These are phyloP conservation scores for Bicyclus anynana DNA, from an alignment of 1,140 invertebrate species.

Conservation along the genomic window DNA sequence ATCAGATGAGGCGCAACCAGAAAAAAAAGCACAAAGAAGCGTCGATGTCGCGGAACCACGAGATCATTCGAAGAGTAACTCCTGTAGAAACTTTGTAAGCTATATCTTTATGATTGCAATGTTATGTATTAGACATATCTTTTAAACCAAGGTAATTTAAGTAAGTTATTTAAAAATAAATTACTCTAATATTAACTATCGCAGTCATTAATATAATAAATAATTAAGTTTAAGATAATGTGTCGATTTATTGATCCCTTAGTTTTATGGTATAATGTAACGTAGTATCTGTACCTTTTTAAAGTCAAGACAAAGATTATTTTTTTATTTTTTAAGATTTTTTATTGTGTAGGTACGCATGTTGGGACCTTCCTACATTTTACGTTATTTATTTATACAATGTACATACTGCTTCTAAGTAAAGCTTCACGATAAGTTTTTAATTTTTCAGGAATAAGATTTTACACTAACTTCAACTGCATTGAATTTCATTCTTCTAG, in stretches of 20 bases:
- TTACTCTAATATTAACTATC: slow-evolving; percentile 47
- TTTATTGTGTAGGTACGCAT: too few species aligned
- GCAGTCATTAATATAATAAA: slow-evolving; percentile 68
- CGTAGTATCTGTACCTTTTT: too few species aligned
- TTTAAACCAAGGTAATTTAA: slow-evolving; percentile 28
- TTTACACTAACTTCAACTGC: too few species aligned
- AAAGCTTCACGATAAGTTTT: too few species aligned
- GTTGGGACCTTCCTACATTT: too few species aligned
- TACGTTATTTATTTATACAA: too few species aligned
- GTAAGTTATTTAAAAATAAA: slow-evolving; percentile 20
- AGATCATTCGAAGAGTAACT: slow-evolving; percentile 25
- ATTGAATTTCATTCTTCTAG: too few species aligned
- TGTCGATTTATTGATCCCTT: slow-evolving; percentile 22
- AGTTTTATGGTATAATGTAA: too few species aligned
- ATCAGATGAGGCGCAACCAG: slow-evolving; percentile 57
- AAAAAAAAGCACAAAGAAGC: slow-evolving; percentile 56
- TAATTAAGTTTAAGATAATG: slow-evolving; percentile 37
- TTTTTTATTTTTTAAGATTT: too few species aligned
- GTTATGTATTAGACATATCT: slow-evolving; percentile 38
- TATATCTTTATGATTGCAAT: slow-evolving; percentile 31
- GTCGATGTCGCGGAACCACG: slow-evolving; percentile 37
- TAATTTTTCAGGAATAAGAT: too few species aligned
- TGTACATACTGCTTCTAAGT: too few species aligned
- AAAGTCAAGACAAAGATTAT: too few species aligned
- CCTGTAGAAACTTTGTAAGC: slow-evolving; percentile 31